Percentiles rank a stretch among this genome's conserved stretches.
Conservation (phyloP, 1,140 invertebrate species). For the Tetramorium alpestre region DNA sequence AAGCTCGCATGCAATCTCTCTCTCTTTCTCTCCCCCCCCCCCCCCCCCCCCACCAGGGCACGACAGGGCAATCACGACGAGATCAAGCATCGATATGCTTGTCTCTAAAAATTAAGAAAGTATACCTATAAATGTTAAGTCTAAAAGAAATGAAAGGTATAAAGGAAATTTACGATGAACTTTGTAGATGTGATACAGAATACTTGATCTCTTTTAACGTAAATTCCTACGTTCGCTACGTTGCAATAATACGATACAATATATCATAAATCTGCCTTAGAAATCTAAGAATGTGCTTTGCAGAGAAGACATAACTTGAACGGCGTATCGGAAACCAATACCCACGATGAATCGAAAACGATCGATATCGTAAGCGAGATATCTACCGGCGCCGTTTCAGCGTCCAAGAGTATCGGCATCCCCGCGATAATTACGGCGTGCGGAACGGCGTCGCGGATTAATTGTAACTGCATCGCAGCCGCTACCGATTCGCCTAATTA, state of each 20-base stretch:
- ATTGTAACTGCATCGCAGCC: slow-evolving; percentile 80
- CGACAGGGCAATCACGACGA: background rate
- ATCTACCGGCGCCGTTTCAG: background rate
- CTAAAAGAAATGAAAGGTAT: background rate
- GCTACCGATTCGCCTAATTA: slow-evolving; percentile 85
- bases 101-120: background rate
- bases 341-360: background rate
- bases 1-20: background rate
- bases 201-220: background rate
- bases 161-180: background rate
- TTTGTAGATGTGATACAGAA: background rate
- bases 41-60: background rate
- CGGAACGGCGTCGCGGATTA: slow-evolving; percentile 76
- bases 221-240: background rate
- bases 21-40: no score
- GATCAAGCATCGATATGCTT: slow-evolving; percentile 11
- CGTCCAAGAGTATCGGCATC: background rate
- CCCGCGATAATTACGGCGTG: slow-evolving; percentile 43
- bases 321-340: background rate
- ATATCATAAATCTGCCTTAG: background rate
- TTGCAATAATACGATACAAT: background rate
- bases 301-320: background rate
- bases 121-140: background rate
- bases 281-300: background rate
- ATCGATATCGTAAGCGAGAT: background rate